Evolutionary conservation across 37 sponge, comb jelly and placozoan species (phyloP).

Genomic region (Aplysina aerophoba): DNA sequence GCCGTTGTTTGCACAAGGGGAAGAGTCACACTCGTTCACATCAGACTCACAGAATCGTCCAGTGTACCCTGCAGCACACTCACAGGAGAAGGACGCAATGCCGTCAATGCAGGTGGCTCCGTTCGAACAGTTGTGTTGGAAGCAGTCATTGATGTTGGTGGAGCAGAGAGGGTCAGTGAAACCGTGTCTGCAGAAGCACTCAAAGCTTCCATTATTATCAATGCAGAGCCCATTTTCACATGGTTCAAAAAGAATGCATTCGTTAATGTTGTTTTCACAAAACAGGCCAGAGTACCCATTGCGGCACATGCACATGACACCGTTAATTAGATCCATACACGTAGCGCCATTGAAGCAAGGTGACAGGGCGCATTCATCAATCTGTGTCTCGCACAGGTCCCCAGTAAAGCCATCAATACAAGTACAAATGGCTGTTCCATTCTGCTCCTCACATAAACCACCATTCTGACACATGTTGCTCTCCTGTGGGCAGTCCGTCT

Average conservation of each 20-base stretch:
- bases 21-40: slow-evolving; percentile 15
- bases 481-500: slow-evolving; percentile 19
- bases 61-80: slow-evolving; percentile 22
- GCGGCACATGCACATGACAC: slow-evolving; percentile 52
- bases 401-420: slow-evolving; percentile 48
- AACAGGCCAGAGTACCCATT: slow-evolving; percentile 52
- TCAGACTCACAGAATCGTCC: slow-evolving; percentile 29
- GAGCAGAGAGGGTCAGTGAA: slow-evolving; percentile 66
- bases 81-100: slow-evolving; percentile 27
- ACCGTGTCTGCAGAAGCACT: slow-evolving; percentile 53
- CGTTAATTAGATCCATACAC: slow-evolving; percentile 38
- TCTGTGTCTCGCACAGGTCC: slow-evolving; percentile 35
- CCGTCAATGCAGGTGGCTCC: slow-evolving; percentile 59
- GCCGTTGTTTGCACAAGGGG: slow-evolving; percentile 65
- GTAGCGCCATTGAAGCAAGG: slow-evolving; percentile 57
- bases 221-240: slow-evolving; percentile 73
- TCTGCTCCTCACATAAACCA: neutral
- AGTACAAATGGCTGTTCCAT: neutral
- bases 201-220: slow-evolving; percentile 29
- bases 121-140: slow-evolving; percentile 46
- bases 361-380: slow-evolving; percentile 45
- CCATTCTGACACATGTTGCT: slow-evolving; percentile 20
- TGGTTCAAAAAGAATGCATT: slow-evolving; percentile 14
- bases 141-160: slow-evolving; percentile 67
- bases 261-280: slow-evolving; percentile 32